Base-by-base conservation (phyloP, 2,797 vertebrate species). In the Spea hammondii region DNA sequence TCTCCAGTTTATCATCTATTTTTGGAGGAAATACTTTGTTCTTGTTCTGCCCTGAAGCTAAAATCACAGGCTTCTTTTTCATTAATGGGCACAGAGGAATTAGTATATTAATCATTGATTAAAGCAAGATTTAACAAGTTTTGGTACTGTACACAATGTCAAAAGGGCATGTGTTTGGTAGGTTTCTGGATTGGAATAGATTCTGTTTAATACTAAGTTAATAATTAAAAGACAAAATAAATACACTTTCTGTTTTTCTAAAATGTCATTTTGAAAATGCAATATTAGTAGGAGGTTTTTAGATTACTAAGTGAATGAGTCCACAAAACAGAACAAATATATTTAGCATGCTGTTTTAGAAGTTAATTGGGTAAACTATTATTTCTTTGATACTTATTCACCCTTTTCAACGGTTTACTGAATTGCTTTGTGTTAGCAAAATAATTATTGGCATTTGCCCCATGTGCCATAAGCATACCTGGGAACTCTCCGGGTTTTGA, bases 31-130 rank as follows among this genome's bases (percentile, higher is more conserved):
- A 76, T 60, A 71, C 67, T 51, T 72, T 78, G 47, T 72, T 70
- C 77, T 78, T 17, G 44, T 62, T 66, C 8, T 72, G 53, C 11
- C 62, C 57, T 59, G 51, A 57, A 70, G 70, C 51, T 78, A 67
- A 72, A 72, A 72, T 64, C 50, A 45, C 44, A 70, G 65, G 8
- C 45, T 78, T 78, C 32, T 78, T 72, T 76, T 64, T 62, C 75
- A 70, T 66, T 73, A 73, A 72, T 47, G 47, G 6, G 17, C 53
- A 67, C 68, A 60, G 59, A 67, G 48, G 65, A 68, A 78, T 44
- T 9, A 72, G 62, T 67, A 57, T 78, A 78, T 78, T 72, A 78
- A 78, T 78, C 69, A 78, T 78, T 55, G 62, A 72, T 65, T 66
- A 50, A 57, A 73, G 64, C 60, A 47, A 44, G 17, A 68, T 67